Evolutionary conservation across 2,113 vertebrate species (phyloP), one percentile per base, ranked within the genome.

Genomic region (Pongo abelii): DNA sequence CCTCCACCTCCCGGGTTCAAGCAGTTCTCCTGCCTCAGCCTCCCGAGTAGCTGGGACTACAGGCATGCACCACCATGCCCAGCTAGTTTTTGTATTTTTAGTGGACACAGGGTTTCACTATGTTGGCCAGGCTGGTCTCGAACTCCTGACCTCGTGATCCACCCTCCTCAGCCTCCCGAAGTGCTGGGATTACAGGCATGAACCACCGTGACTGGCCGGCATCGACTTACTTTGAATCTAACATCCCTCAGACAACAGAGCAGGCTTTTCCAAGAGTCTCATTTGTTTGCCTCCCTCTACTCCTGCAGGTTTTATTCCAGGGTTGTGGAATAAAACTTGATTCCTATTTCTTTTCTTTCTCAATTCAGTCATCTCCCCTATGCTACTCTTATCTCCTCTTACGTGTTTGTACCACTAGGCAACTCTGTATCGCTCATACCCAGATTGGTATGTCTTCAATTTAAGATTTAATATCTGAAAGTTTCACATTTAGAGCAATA

Each of bases 121-220:
- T 64, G 27, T 13, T 64, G 27, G 27, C 61, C 61, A 64, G 61
- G 61, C 61, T 64, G 61, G 61, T 64, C 61, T 64, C 27, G 4
- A 30, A 64, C 25, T 64, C 61, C 61, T 30, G 61, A 30, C 61
- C 25, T 30, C 5, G 11, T 64, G 61, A 12, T 30, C 61, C 5
- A 6, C 61, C 61, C 27, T 64, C 59, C 61, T 64, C 25, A 5
- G 61, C 11, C 61, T 30, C 61, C 25, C 25, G 13, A 13, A 64
- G 61, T 30, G 61, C 61, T 64, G 61, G 11, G 11, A 30, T 64
- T 30, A 64, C 61, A 64, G 11, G 27, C 27, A 12, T 64, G 61
- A 64, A 27, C 11, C 61, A 64, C 61, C 0, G 11, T 11, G 12
- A 12, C 61, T 2, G 0, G 11, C 61, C 2, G 4, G 27, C 61